A percentile compares a stretch with the other conserved stretches of the same genome.
Conservation (phyloP, 2,113 vertebrate species). For the Hippocampus barbouri region DNA sequence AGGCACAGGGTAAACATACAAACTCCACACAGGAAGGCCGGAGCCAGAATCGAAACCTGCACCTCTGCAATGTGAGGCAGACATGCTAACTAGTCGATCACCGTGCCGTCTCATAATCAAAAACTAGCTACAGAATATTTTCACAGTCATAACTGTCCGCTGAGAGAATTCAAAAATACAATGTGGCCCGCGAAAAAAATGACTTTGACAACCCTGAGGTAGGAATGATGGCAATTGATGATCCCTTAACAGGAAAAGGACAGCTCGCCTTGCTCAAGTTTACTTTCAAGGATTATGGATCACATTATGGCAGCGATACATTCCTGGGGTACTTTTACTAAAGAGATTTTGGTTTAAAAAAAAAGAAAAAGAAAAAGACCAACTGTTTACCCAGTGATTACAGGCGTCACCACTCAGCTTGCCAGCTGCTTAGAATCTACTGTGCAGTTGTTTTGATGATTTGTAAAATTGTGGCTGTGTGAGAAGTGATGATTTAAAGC, state of each 20-base stretch:
- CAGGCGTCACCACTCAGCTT: not conserved
- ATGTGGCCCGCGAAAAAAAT: not conserved
- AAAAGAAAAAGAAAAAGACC: constrained; percentile 11
- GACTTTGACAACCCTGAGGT: not conserved
- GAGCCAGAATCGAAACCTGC: too few relatives aligned
- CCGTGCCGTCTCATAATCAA: too few relatives aligned
- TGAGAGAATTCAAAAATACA: too few relatives aligned
- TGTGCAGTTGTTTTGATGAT: constrained; percentile 37
- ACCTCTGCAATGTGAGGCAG: too few relatives aligned
- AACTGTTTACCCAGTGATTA: constrained; percentile 27
- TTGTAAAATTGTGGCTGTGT: constrained; percentile 27
- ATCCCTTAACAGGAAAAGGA: not conserved
- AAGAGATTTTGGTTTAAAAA: constrained; percentile 14
- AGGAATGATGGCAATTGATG: not conserved
- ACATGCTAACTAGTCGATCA: too few relatives aligned
- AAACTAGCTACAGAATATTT: too few relatives aligned
- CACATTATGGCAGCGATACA: not conserved
- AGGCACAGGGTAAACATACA: too few relatives aligned
- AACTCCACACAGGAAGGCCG: too few relatives aligned
- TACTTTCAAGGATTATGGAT: not conserved
- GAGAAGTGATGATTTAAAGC: constrained; percentile 29
- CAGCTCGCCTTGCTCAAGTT: not conserved
- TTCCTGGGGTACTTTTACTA: constrained; percentile 14
- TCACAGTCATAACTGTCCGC: too few relatives aligned
- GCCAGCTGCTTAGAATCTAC: constrained; percentile 20